Evolutionary conservation across 2,113 vertebrate species (phyloP).

Genomic region (Rhodinocichla rosea): DNA sequence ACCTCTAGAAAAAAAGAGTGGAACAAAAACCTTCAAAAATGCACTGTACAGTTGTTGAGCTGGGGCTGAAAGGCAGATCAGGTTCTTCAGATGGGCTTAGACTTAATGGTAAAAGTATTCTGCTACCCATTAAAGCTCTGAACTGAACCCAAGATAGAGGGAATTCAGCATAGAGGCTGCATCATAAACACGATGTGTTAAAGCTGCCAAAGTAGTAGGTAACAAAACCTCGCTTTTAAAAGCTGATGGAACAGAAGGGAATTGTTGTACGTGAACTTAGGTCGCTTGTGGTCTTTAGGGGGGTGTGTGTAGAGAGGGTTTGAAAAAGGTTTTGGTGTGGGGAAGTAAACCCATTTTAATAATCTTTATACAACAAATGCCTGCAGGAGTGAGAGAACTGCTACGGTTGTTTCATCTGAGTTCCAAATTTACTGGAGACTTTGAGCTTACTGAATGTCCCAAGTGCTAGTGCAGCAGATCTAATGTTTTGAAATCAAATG

Average conservation of each 20-base stretch:
- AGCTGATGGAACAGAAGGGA: background rate
- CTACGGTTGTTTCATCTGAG: background rate
- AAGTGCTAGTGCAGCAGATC: background rate
- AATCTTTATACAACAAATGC: background rate
- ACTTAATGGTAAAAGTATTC: background rate
- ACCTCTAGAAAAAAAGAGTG: background rate
- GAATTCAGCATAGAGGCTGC: background rate
- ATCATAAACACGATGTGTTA: background rate
- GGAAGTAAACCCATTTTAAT: background rate
- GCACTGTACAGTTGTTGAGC: accelerated
- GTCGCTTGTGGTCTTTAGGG: background rate
- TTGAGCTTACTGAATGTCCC: background rate
- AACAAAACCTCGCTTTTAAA: background rate
- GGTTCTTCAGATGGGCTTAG: background rate
- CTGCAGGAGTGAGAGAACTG: background rate
- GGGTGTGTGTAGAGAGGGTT: background rate
- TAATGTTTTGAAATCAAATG: constrained; percentile 1
- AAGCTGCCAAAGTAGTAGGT: background rate
- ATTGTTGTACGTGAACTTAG: background rate
- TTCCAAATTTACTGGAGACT: background rate
- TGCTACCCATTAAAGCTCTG: background rate
- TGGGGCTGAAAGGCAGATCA: background rate
- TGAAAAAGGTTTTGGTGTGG: background rate
- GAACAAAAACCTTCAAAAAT: background rate
- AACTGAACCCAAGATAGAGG: background rate